A percentile compares a stretch with the other conserved stretches of the same genome.
These are phyloP conservation scores for Homarus americanus DNA, from an alignment of 1,140 invertebrate genomes.

Conservation along the genomic window DNA sequence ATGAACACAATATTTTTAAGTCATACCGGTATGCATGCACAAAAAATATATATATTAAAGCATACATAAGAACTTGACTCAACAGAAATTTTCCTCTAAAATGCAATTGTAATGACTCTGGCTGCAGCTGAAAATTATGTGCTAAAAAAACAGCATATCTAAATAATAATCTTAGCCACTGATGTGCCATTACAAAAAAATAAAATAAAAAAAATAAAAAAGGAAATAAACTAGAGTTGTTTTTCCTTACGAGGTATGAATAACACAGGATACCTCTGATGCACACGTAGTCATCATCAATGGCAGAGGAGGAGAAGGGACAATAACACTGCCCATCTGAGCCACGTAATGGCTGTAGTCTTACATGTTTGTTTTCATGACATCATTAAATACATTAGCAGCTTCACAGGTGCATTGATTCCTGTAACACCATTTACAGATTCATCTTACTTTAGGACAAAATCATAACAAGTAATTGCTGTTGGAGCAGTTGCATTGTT, in stretches of 20 bases:
- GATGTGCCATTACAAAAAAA: too few species aligned
- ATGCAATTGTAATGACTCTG: too few species aligned
- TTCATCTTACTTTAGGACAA: not conserved
- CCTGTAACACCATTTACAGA: not conserved
- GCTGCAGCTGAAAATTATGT: too few species aligned
- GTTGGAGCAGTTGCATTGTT: constrained; percentile 3
- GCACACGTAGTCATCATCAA: not conserved
- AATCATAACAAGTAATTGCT: not conserved
- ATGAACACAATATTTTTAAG: not conserved
- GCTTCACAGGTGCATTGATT: not conserved
- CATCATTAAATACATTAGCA: not conserved
- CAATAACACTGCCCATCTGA: not conserved
- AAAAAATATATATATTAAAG: not conserved
- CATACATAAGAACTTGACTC: not conserved
- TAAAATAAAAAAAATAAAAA: too few species aligned
- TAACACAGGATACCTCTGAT: not conserved
- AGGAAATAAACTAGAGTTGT: not conserved
- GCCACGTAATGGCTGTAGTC: not conserved
- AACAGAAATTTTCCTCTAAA: not conserved
- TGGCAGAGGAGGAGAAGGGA: not conserved
- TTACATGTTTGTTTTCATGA: not conserved
- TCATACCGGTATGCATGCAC: not conserved
- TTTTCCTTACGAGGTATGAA: not conserved
- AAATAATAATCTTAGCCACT: too few species aligned
- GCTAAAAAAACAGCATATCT: too few species aligned